Base-by-base conservation (phyloP, 2,113 vertebrate genomes). In the Sceloporus tristichus region DNA sequence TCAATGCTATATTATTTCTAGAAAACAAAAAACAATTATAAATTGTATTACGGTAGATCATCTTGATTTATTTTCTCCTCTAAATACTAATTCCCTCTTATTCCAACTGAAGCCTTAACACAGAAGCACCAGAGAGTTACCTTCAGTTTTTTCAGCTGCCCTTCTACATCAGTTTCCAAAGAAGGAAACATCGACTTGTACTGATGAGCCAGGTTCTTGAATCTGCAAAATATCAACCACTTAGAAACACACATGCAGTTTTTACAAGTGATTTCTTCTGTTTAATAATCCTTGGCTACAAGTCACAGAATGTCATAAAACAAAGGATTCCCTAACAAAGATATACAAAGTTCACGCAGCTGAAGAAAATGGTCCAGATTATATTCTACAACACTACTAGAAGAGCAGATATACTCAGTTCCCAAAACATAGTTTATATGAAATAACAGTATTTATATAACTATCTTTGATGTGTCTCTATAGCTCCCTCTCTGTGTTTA, bases 111-210 rank as follows among this genome's bases (percentile, higher is more conserved):
- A 71, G 38, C 48, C 34, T 29, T 2, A 70, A 40, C 21, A 2
- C 19, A 1, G 59, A 84, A 48, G 87, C 8, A 23, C 21, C 9
- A 38, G 42, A 71, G 29, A 9, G 73, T 88, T 95, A 99, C 99
- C 98, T 99, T 98, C 73, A 99, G 97, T 93, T 97, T 98, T 91
- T 98, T 98, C 93, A 99, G 87, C 86, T 99, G 98, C 71, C 98
- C 97, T 48, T 99, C 99, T 66, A 94, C 71, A 14, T 99, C 98
- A 79, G 98, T 95, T 81, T 98, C 98, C 96, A 99, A 85, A 27
- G 96, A 88, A 23, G 98, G 98, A 93, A 98, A 99, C 98, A 99
- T 99, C 92, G 98, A 98, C 89, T 98, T 98, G 95, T 99, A 98
- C 78, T 99, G 98, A 59, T 95, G 97, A 70, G 98, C 98, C 84